A percentile compares a stretch with the other conserved stretches of the same genome.
Conservation (phyloP, 2,113 vertebrate genomes). For the Phalacrocorax brasilianus region DNA sequence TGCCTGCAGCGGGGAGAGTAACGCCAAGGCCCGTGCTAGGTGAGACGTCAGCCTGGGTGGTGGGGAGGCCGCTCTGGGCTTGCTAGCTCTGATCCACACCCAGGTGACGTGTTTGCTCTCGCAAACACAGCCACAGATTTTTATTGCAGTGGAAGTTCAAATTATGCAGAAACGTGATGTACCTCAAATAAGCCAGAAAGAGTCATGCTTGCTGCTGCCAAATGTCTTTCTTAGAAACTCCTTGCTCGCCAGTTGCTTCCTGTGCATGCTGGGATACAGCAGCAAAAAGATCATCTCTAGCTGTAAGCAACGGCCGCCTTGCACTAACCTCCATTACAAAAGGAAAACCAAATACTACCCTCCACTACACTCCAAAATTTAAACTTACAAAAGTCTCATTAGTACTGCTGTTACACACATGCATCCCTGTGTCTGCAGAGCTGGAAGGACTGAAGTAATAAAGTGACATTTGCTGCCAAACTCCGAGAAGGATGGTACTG, state of each 20-base stretch:
- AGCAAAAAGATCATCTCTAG: neutral
- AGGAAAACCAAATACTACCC: neutral
- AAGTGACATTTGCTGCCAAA: neutral
- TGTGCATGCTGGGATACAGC: neutral
- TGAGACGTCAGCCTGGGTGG: neutral
- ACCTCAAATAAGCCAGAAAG: neutral
- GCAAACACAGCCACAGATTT: neutral
- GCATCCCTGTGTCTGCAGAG: neutral
- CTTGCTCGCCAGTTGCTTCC: neutral
- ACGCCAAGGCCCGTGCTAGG: neutral
- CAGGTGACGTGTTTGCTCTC: fast-evolving
- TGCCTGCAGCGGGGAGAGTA: neutral
- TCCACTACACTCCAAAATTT: neutral
- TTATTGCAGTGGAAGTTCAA: neutral
- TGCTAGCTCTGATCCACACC: neutral
- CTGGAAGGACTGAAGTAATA: neutral
- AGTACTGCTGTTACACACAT: neutral
- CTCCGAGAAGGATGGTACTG: neutral
- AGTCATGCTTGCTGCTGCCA: neutral
- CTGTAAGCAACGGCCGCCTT: neutral
- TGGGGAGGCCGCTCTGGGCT: neutral
- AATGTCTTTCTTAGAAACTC: neutral
- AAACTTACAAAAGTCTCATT: neutral
- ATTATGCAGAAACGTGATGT: neutral
- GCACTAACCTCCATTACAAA: neutral